Evolutionary conservation across 2,113 vertebrate species (phyloP).

Genomic region (Ceyx cyanopectus): DNA sequence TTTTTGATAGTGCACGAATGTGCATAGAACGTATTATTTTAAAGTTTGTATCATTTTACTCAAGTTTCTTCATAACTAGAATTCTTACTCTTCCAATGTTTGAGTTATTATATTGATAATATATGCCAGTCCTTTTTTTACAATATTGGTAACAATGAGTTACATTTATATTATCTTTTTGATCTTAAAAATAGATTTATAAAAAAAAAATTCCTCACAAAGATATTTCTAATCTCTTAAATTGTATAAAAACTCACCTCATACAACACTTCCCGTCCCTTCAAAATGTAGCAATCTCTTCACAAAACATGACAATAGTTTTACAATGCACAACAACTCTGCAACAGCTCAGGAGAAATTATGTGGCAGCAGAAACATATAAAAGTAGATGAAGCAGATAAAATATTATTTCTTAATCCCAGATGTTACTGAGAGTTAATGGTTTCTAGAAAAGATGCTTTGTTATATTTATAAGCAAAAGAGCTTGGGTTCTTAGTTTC

Average conservation of each 20-base stretch:
- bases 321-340: not conserved
- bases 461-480: not conserved
- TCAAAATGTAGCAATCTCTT: not conserved
- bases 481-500: accelerated
- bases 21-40: not conserved
- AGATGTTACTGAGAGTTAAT: not conserved
- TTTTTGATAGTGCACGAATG: not conserved
- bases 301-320: not conserved
- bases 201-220: not conserved
- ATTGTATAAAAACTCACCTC: not conserved
- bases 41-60: not conserved
- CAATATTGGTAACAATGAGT: not conserved
- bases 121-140: not conserved
- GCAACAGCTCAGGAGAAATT: not conserved
- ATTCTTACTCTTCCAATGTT: not conserved
- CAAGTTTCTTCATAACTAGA: not conserved
- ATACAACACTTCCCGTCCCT: not conserved
- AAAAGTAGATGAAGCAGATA: not conserved
- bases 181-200: not conserved
- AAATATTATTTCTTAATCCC: not conserved
- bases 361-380: not conserved
- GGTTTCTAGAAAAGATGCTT: not conserved
- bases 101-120: not conserved
- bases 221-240: not conserved
- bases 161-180: not conserved